Percentiles rank a stretch among this genome's conserved stretches.
These are phyloP conservation scores for Gymnothorax reevesii DNA, from an alignment of 2,797 vertebrate species.

Conservation along the genomic window DNA sequence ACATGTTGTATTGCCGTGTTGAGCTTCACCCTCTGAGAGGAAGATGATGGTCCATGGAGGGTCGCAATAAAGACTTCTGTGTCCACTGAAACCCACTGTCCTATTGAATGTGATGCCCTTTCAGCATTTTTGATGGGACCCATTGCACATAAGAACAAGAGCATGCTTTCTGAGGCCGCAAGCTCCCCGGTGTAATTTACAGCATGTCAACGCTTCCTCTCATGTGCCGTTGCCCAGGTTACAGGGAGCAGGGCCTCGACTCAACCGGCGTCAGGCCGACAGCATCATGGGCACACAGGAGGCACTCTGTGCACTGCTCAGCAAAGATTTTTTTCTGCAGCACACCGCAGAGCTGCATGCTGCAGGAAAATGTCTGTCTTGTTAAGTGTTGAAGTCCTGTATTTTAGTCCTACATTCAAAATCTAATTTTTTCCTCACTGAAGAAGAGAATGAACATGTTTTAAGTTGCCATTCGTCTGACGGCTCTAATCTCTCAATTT, in stretches of 20 bases:
- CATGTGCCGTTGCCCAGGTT: background rate
- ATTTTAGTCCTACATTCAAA: too few species aligned
- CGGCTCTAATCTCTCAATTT: too few species aligned
- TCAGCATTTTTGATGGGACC: background rate
- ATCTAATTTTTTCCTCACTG: background rate
- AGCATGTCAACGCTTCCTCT: background rate
- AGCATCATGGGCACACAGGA: background rate
- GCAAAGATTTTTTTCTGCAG: background rate
- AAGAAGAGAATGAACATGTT: background rate
- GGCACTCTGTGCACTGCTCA: background rate
- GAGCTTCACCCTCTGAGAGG: background rate
- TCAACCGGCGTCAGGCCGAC: background rate
- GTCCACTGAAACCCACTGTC: background rate
- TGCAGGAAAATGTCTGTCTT: too few species aligned
- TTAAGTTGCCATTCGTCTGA: too few species aligned
- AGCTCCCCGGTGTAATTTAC: background rate
- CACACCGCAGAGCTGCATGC: background rate
- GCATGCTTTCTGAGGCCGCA: background rate
- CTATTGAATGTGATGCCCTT: background rate
- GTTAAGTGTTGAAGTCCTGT: too few species aligned
- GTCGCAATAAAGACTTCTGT: slow-evolving; percentile 10
- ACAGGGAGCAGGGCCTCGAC: background rate
- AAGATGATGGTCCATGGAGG: background rate
- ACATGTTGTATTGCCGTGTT: background rate
- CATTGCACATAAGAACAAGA: background rate